Evolutionary conservation across 2,113 vertebrate genomes (phyloP), one percentile per base, ranked within the genome.

Genomic region (Penelope pileata): DNA sequence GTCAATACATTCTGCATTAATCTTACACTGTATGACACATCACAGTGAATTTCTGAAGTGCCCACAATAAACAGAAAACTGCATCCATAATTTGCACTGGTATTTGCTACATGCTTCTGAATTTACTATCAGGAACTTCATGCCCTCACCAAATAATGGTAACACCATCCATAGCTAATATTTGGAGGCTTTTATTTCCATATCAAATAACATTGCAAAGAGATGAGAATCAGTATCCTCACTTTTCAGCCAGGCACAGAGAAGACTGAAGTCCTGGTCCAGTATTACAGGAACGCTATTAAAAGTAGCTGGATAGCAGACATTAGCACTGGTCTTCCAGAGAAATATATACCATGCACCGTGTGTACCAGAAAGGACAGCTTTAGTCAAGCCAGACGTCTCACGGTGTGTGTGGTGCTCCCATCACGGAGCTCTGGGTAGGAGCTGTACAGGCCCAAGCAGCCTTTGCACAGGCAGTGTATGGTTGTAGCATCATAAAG

Each of bases 321-420:
- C 16, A 63, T 19, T 10, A 53, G 24, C 36, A 58, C 18, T 43
- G 29, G 24, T 16, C 45, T 80, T 40, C n/a, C 18, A 54, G 36
- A 22, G 45, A 77, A 60, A 32, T 2, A 40, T 56, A 8, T 5
- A 26, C 7, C 5, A 10, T 43, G 47, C 10, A 2, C 6, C 19
- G 5, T 11, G 23, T 0, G 5, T 22, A 10, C 19, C 12, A 63
- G 73, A 40, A 80, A 29, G 0, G 1, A 11, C 9, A 82, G 42
- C n/a, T 86, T 23, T 32, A 47, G 5, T 16, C 47, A 43, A 63
- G 18, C 14, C 62, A n/a, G 58, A 45, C 51, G 5, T 36, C 24
- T 48, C n/a, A 5, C 0, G 16, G 27, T 3, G 5, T 2, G 0
- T 0, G 0, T 2, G n/a, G 8, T 7, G 40, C 19, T 70, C 34